Conservation (phyloP, 2,113 vertebrate species). For the Alosa alosa region DNA sequence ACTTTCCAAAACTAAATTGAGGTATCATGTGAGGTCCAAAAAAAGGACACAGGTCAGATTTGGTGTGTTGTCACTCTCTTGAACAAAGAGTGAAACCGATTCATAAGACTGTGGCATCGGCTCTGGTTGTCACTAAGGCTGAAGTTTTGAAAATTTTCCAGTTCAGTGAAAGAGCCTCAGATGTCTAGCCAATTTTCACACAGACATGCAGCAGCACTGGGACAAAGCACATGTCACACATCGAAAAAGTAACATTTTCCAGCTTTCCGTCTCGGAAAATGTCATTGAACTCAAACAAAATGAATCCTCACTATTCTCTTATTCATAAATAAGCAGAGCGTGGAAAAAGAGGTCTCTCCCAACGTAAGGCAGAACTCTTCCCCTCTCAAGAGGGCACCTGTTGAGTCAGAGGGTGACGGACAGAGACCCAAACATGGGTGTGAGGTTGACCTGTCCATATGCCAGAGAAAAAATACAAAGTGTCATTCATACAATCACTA, state of each 20-base stretch:
- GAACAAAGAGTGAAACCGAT: neutral
- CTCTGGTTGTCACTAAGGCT: neutral
- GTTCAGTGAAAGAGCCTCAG: neutral
- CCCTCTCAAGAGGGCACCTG: neutral
- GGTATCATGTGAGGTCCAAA: neutral
- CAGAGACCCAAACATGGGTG: neutral
- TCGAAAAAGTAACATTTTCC: neutral
- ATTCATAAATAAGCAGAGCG: neutral
- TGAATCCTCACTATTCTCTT: neutral
- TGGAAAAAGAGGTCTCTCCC: neutral
- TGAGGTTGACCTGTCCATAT: neutral
- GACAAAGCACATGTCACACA: neutral
- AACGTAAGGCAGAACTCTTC: neutral
- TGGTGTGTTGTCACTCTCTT: neutral
- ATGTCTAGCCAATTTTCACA: neutral
- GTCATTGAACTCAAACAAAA: neutral
- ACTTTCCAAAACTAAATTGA: conserved; percentile 41
- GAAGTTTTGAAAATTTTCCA: neutral
- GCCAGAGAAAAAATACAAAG: neutral
- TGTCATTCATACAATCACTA: neutral
- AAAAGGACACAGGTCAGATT: neutral
- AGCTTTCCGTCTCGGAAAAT: neutral
- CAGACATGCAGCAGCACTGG: neutral
- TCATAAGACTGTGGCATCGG: neutral
- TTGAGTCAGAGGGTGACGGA: neutral